Evolutionary conservation across 2,888 invertebrate species (phyloP).

Genomic region (Dasysyrphus albostriatus): DNA sequence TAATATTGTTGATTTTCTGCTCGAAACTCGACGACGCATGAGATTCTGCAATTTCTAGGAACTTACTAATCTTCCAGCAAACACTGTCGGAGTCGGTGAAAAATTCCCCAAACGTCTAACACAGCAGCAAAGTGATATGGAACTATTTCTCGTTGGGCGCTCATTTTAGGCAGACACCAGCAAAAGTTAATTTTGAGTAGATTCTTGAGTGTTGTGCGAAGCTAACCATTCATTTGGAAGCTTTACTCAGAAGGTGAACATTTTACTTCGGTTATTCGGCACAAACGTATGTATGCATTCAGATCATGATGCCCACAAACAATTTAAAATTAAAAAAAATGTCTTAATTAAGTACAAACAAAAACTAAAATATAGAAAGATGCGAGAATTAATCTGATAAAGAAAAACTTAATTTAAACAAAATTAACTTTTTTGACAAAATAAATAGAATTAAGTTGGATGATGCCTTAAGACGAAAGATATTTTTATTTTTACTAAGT

Average conservation of each 20-base stretch:
- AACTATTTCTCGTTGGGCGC: slow-evolving; percentile 21
- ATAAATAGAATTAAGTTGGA: slow-evolving; percentile 50
- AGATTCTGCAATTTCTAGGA: slow-evolving; percentile 61
- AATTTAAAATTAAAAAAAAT: slow-evolving; percentile 11
- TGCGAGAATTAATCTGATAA: not conserved
- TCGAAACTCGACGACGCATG: slow-evolving; percentile 44
- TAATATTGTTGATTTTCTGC: slow-evolving; percentile 52
- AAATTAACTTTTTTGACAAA: slow-evolving; percentile 4
- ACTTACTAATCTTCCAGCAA: slow-evolving; percentile 42
- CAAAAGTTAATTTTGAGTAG: not conserved
- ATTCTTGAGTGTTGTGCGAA: not conserved
- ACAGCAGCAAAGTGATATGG: slow-evolving; percentile 9
- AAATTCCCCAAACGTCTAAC: slow-evolving; percentile 22
- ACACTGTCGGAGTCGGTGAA: slow-evolving; percentile 5
- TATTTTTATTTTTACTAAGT: slow-evolving; percentile 43
- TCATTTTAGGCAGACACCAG: slow-evolving; percentile 4
- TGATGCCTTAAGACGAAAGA: slow-evolving; percentile 61
- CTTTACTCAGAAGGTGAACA: not conserved
- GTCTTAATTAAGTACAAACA: slow-evolving; percentile 68
- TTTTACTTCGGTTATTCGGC: slow-evolving; percentile 28
- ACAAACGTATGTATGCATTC: slow-evolving; percentile 41
- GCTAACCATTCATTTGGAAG: not conserved
- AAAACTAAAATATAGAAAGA: slow-evolving; percentile 17
- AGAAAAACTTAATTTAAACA: not conserved
- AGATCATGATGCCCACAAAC: slow-evolving; percentile 30